Evolutionary conservation across 2,113 vertebrate genomes (phyloP).

Genomic region (Cyphomyrus plagiostoma): DNA sequence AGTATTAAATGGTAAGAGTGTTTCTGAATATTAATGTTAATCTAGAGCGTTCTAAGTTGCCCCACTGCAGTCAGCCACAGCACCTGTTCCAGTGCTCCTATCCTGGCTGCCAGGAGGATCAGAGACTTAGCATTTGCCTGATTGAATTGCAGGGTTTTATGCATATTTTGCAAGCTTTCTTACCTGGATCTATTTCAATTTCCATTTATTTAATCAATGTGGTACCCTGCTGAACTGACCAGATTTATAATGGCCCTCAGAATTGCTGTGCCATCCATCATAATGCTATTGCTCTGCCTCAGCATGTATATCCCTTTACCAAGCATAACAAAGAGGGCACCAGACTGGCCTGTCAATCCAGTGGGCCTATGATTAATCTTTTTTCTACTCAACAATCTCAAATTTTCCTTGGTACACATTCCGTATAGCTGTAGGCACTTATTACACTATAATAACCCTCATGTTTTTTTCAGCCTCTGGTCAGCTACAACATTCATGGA

Average conservation of each 20-base stretch:
- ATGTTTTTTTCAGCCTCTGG: background rate
- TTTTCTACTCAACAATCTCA: background rate
- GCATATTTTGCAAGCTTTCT: background rate
- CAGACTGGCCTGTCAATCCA: background rate
- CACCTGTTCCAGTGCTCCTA: background rate
- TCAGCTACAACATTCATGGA: background rate
- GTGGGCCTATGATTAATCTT: background rate
- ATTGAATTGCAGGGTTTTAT: background rate
- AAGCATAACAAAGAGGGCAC: background rate
- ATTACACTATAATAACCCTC: background rate
- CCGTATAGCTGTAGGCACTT: background rate
- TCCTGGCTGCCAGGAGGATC: background rate
- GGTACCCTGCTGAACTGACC: background rate
- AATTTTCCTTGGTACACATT: background rate
- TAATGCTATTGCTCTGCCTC: background rate
- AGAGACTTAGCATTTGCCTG: background rate
- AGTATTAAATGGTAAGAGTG: background rate
- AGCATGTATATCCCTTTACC: background rate
- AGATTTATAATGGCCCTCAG: background rate
- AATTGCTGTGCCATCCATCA: background rate
- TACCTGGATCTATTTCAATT: background rate
- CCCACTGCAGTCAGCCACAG: background rate
- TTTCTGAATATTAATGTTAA: background rate
- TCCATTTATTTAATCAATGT: slow-evolving; percentile 1
- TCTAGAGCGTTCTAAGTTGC: background rate